These are phyloP conservation scores for Phymatocera aterrima DNA, from an alignment of 2,888 invertebrate species.

Conservation along the genomic window DNA sequence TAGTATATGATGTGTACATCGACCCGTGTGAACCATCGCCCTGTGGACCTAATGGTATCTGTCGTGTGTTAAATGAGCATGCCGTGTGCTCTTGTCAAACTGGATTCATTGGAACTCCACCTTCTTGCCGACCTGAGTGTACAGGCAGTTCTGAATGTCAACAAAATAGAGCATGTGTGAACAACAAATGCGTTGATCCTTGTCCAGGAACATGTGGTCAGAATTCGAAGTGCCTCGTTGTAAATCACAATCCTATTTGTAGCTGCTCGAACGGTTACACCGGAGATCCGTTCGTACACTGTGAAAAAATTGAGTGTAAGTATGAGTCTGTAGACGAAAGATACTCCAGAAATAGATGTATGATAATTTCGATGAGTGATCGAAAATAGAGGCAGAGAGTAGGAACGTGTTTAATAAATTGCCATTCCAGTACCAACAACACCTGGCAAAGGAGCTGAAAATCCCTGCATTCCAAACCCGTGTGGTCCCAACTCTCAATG, in stretches of 20 bases:
- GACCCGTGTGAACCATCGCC: slow-evolving; percentile 88
- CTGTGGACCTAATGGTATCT: slow-evolving; percentile 90
- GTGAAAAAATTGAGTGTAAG: slow-evolving; percentile 82
- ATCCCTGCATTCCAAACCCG: slow-evolving; percentile 88
- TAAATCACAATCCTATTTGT: slow-evolving; percentile 92
- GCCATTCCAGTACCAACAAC: slow-evolving; percentile 70
- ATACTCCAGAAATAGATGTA: background rate
- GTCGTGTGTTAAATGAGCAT: slow-evolving; percentile 85
- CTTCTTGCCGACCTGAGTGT: slow-evolving; percentile 89
- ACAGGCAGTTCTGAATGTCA: slow-evolving; percentile 90
- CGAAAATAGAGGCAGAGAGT: background rate
- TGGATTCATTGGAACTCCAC: slow-evolving; percentile 87
- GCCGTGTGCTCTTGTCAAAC: slow-evolving; percentile 88
- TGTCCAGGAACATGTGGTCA: slow-evolving; percentile 89
- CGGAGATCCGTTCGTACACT: slow-evolving; percentile 88
- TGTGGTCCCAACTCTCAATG: slow-evolving; percentile 91
- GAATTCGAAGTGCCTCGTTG: slow-evolving; percentile 89
- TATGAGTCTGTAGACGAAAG: background rate
- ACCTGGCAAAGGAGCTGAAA: slow-evolving; percentile 73
- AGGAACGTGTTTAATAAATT: background rate
- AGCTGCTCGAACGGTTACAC: slow-evolving; percentile 87
- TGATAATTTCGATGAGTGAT: background rate
- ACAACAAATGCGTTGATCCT: slow-evolving; percentile 88
- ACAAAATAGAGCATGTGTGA: slow-evolving; percentile 87
- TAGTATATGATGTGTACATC: slow-evolving; percentile 41